Percentiles rank a stretch among this genome's conserved stretches.
Conservation (phyloP, 1,140 invertebrate species). For the Lasioglossum baleicum region DNA sequence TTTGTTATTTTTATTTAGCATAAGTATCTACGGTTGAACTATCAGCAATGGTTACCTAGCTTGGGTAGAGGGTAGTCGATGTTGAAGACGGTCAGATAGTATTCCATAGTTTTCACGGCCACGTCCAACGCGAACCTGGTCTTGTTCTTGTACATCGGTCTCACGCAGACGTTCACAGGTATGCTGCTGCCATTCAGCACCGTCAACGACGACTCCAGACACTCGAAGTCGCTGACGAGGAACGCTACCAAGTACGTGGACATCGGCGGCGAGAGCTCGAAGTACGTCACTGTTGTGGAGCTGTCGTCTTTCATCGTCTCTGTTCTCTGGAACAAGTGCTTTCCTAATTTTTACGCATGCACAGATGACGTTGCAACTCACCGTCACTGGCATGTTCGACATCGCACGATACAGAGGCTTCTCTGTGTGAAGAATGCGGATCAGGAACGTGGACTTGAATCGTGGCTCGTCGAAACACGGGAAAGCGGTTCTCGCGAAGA, state of each 20-base stretch:
- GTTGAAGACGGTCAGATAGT: slow-evolving; percentile 91
- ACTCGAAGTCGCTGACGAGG: slow-evolving; percentile 87
- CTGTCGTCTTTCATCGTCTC: slow-evolving; percentile 83
- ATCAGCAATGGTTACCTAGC: slow-evolving; percentile 81
- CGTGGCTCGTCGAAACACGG: slow-evolving; percentile 96
- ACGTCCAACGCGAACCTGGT: slow-evolving; percentile 88
- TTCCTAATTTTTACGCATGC: not conserved
- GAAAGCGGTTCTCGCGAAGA: slow-evolving; percentile 90
- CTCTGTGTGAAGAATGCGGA: slow-evolving; percentile 84
- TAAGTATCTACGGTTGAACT: slow-evolving; percentile 54
- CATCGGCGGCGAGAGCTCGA: slow-evolving; percentile 87
- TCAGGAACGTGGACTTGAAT: slow-evolving; percentile 90
- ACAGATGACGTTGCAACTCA: not conserved
- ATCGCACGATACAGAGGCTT: slow-evolving; percentile 19
- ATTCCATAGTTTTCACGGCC: slow-evolving; percentile 87
- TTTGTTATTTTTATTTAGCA: slow-evolving; percentile 62
- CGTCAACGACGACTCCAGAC: slow-evolving; percentile 75
- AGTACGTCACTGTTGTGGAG: slow-evolving; percentile 84
- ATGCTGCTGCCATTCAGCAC: slow-evolving; percentile 63
- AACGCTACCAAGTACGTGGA: slow-evolving; percentile 91
- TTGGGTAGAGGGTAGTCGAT: slow-evolving; percentile 91
- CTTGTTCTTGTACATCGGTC: slow-evolving; percentile 85
- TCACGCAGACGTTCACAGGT: slow-evolving; percentile 85
- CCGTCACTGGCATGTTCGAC: slow-evolving; percentile 38
- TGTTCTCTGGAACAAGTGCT: not conserved